Evolutionary conservation across 1,140 invertebrate species (phyloP).

Genomic region (Augochlora pura): DNA sequence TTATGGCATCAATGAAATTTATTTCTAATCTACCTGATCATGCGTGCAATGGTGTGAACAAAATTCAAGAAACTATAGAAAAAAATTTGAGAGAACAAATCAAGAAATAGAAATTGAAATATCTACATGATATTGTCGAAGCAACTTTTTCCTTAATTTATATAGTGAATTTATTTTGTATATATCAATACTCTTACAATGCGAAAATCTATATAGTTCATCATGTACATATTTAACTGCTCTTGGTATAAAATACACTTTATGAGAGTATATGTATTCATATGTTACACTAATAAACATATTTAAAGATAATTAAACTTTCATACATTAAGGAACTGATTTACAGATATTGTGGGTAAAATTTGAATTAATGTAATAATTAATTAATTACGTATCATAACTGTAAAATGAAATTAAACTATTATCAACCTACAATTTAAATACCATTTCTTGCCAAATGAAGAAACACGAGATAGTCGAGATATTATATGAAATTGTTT

Average conservation of each 20-base stretch:
- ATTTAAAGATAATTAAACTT: background rate
- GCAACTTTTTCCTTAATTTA: background rate
- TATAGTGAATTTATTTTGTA: slow-evolving; percentile 7
- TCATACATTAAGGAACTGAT: too few species aligned
- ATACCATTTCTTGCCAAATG: too few species aligned
- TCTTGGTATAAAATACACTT: background rate
- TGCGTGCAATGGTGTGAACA: slow-evolving; percentile 38
- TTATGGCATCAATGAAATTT: slow-evolving; percentile 62
- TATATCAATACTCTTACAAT: background rate
- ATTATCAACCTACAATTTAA: slow-evolving; percentile 70
- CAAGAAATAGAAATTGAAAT: background rate
- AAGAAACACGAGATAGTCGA: too few species aligned
- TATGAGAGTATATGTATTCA: background rate
- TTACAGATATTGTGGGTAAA: too few species aligned
- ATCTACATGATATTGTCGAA: background rate
- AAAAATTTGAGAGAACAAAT: background rate
- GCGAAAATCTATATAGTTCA: background rate
- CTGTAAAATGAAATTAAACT: slow-evolving; percentile 69
- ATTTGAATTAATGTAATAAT: background rate
- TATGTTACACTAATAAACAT: background rate
- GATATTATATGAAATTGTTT: too few species aligned
- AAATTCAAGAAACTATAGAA: background rate
- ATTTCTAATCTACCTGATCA: slow-evolving; percentile 59
- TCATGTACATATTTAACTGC: background rate
- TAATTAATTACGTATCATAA: slow-evolving; percentile 60